These are phyloP conservation scores for Oncorhynchus kisutch DNA, from an alignment of 2,113 vertebrate species.

Conservation along the genomic window DNA sequence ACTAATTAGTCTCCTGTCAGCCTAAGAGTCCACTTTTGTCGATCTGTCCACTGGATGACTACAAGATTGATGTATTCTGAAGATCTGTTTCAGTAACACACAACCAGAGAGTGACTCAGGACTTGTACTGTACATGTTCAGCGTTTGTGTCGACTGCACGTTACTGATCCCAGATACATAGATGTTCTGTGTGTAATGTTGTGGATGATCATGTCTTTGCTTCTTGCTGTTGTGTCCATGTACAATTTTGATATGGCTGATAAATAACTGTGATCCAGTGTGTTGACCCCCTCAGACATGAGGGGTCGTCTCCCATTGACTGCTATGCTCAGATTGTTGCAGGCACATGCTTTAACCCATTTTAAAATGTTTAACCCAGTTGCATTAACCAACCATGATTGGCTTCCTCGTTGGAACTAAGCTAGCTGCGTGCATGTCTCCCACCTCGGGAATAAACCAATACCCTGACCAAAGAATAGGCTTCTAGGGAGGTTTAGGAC, in stretches of 20 bases:
- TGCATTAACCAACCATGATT: constrained; percentile 33
- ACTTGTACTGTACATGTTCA: constrained; percentile 13
- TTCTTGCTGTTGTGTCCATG: too few species aligned
- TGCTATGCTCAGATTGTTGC: neutral
- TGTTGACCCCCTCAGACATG: too few species aligned
- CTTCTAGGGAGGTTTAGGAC: constrained; percentile 14
- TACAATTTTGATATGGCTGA: too few species aligned
- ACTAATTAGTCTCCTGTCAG: constrained; percentile 6
- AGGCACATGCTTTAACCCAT: constrained; percentile 13
- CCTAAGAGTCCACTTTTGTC: neutral
- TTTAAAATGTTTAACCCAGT: neutral
- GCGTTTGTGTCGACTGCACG: too few species aligned
- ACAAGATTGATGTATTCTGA: neutral
- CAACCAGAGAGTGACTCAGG: constrained; percentile 1
- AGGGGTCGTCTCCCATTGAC: too few species aligned
- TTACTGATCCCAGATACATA: too few species aligned
- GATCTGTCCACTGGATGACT: neutral
- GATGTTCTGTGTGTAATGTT: too few species aligned
- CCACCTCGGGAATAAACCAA: neutral
- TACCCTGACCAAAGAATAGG: neutral
- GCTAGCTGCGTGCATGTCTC: neutral
- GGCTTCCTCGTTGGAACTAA: constrained; percentile 11
- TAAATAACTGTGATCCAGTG: too few species aligned
- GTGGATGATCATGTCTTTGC: neutral
- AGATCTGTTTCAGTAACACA: neutral